A percentile compares a stretch with the other conserved stretches of the same genome.
phyloP scores from a whole-genome alignment of 2,113 vertebrate species.

The Phaethornis superciliosus region DNA sequence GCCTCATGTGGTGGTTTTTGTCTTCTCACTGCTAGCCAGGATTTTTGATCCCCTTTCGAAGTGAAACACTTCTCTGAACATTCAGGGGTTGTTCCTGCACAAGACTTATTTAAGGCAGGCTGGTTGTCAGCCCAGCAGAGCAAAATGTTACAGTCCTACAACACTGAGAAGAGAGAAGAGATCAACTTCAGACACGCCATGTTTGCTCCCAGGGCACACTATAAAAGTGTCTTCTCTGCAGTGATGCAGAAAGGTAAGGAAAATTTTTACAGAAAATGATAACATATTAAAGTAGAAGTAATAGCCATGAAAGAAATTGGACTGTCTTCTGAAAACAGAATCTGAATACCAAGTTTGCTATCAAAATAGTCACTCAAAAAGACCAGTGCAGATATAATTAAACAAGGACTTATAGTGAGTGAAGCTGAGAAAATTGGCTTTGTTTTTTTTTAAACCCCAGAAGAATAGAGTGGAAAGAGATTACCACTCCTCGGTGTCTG shows the following conservation, averaged over 20 bases:
- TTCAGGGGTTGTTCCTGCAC: not conserved
- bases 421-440: not conserved
- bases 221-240: not conserved
- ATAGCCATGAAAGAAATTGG: not conserved
- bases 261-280: not conserved
- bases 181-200: not conserved
- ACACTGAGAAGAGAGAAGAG: not conserved
- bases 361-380: not conserved
- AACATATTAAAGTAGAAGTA: not conserved
- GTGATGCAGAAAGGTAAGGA: not conserved
- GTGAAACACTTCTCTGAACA: not conserved
- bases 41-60: not conserved
- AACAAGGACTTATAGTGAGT: not conserved
- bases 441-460: not conserved
- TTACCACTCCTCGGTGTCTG: not conserved
- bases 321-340: not conserved
- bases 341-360: not conserved
- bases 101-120: not conserved
- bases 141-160: not conserved
- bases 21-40: accelerated
- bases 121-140: accelerated
- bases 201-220: not conserved
- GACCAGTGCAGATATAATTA: not conserved
- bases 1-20: accelerated
- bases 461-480: not conserved